Percentiles rank a stretch among this genome's conserved stretches.
These are phyloP conservation scores for Neopipo cinnamomea DNA, from an alignment of 2,113 vertebrate genomes.

Conservation along the genomic window DNA sequence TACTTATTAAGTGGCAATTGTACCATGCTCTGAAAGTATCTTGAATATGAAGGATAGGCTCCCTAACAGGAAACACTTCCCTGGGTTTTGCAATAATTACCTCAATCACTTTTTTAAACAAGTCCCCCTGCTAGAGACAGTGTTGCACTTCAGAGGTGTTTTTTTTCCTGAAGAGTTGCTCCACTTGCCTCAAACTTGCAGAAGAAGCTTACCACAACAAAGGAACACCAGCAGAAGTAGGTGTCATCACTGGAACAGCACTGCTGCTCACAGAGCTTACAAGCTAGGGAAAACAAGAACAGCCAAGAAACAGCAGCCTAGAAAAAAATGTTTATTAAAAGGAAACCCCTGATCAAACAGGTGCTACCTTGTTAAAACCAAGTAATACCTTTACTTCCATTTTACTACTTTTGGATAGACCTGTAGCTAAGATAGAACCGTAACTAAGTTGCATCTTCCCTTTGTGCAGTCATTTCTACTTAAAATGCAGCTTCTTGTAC, in stretches of 20 bases:
- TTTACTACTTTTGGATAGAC: not conserved
- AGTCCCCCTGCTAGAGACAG: not conserved
- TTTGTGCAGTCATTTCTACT: not conserved
- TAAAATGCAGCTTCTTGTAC: not conserved
- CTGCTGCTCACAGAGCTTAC: not conserved
- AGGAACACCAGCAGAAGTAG: not conserved
- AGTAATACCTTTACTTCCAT: not conserved
- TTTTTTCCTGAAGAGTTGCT: not conserved
- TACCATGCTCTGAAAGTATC: not conserved
- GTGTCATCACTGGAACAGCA: not conserved
- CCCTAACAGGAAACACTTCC: too few relatives aligned
- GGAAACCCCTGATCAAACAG: not conserved
- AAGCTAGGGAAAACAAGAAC: not conserved
- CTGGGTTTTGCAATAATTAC: not conserved
- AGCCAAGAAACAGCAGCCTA: not conserved
- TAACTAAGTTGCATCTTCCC: not conserved
- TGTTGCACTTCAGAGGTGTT: not conserved
- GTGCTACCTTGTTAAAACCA: not conserved
- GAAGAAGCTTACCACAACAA: not conserved
- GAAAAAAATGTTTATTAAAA: conserved; percentile 4
- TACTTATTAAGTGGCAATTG: not conserved
- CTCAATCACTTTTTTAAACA: not conserved
- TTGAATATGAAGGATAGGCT: fast-evolving
- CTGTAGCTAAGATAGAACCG: not conserved
- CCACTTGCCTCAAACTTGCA: not conserved